phyloP scores from a whole-genome alignment of 1,140 invertebrate species.

The Drosophila teissieri region DNA sequence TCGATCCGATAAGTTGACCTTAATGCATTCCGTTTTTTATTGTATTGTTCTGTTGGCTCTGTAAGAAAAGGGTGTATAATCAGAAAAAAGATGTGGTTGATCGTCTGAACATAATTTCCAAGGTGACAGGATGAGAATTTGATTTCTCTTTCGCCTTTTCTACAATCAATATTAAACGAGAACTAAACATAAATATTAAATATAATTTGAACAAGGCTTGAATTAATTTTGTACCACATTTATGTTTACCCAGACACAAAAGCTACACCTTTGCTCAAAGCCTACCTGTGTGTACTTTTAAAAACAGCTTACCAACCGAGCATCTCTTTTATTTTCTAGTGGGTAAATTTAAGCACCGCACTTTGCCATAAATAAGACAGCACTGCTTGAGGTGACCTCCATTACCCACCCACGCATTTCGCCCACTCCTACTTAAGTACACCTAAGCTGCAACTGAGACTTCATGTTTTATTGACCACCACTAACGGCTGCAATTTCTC shows the following conservation, averaged over 20 bases:
- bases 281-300: neutral
- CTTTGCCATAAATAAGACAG: constrained; percentile 5
- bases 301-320: constrained; percentile 1
- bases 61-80: constrained; percentile 7
- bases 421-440: constrained; percentile 14
- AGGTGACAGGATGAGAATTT: neutral
- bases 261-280: neutral
- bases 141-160: neutral
- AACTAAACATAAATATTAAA: neutral
- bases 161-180: too few relatives aligned
- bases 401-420: neutral
- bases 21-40: constrained; percentile 28
- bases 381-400: constrained; percentile 8
- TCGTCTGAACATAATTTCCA: constrained; percentile 6
- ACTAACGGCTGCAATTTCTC: constrained; percentile 15
- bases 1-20: constrained; percentile 38
- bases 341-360: neutral
- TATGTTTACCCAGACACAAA: neutral
- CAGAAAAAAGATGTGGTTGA: constrained; percentile 2
- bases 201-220: too few relatives aligned
- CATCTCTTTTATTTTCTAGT: constrained; percentile 14
- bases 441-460: constrained; percentile 45
- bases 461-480: constrained; percentile 44
- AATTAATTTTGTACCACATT: neutral
- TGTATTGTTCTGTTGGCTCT: neutral